Conservation (phyloP, 1,140 invertebrate species). For the Latrodectus geometricus region DNA sequence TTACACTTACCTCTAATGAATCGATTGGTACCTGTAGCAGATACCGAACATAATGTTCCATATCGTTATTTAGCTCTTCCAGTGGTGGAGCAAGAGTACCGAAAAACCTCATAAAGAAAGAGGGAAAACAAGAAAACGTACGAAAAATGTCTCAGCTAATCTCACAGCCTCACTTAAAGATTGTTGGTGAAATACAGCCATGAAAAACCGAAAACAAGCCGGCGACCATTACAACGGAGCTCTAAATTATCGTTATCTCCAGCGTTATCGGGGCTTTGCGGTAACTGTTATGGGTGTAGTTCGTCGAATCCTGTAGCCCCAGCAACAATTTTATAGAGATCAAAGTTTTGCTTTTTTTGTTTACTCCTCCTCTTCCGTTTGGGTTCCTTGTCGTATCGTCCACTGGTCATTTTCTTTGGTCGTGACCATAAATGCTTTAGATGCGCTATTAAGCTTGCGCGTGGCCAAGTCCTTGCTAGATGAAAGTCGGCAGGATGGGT, state of each 20-base stretch:
- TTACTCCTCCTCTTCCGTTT: slow-evolving; percentile 18
- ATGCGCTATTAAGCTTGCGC: slow-evolving; percentile 38
- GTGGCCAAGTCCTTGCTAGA: not conserved
- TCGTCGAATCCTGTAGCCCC: slow-evolving; percentile 15
- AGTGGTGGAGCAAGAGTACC: not conserved
- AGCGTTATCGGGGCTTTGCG: slow-evolving; percentile 55
- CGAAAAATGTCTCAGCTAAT: not conserved
- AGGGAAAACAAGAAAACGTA: not conserved
- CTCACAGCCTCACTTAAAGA: not conserved
- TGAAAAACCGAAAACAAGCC: slow-evolving; percentile 40
- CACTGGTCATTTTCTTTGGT: slow-evolving; percentile 39
- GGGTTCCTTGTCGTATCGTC: slow-evolving; percentile 24
- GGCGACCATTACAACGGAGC: slow-evolving; percentile 26
- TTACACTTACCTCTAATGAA: too few relatives aligned
- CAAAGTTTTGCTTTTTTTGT: slow-evolving; percentile 30
- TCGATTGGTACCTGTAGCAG: too few relatives aligned
- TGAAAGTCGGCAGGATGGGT: not conserved
- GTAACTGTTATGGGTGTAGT: slow-evolving; percentile 56
- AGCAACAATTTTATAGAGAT: slow-evolving; percentile 54
- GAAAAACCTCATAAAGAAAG: not conserved
- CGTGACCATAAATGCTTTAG: slow-evolving; percentile 57
- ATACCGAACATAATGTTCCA: slow-evolving; percentile 8
- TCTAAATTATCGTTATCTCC: slow-evolving; percentile 59
- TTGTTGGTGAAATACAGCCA: slow-evolving; percentile 50
- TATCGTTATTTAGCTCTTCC: not conserved